Conservation (phyloP, 2,888 invertebrate species). For the Acleris holmiana region DNA sequence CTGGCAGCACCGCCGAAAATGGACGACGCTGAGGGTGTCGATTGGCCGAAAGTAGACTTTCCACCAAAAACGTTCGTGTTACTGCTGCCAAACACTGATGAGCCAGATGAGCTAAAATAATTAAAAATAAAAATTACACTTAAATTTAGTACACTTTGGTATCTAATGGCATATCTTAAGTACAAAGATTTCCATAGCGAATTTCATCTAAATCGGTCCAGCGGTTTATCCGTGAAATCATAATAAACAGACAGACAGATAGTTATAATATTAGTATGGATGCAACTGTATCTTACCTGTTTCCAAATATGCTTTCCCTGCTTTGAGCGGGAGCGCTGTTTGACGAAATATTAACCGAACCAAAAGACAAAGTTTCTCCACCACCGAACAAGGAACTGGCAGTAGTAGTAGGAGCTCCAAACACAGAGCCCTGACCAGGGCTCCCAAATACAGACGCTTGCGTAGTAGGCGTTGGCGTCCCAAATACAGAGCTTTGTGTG, state of each 20-base stretch:
- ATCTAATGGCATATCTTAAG: not conserved
- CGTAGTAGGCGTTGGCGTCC: slow-evolving; percentile 41
- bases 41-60: slow-evolving; percentile 67
- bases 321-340: slow-evolving; percentile 62
- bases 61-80: slow-evolving; percentile 67
- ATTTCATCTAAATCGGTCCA: too few species aligned
- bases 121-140: not conserved
- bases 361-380: slow-evolving; percentile 64
- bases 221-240: too few species aligned
- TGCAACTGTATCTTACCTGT: slow-evolving; percentile 53
- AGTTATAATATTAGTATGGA: too few species aligned
- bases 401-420: slow-evolving; percentile 54
- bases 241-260: too few species aligned
- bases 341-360: slow-evolving; percentile 74
- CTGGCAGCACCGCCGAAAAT: slow-evolving; percentile 64
- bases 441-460: slow-evolving; percentile 31
- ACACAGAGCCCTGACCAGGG: slow-evolving; percentile 40
- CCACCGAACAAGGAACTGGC: slow-evolving; percentile 65
- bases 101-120: slow-evolving; percentile 52
- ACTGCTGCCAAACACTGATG: slow-evolving; percentile 63
- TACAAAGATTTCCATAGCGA: too few species aligned
- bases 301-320: slow-evolving; percentile 70
- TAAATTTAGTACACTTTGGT: not conserved
- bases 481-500: slow-evolving; percentile 53
- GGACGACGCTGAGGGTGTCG: slow-evolving; percentile 58